Base-by-base conservation (phyloP, 1,140 invertebrate genomes). In the Microvelia longipes region DNA sequence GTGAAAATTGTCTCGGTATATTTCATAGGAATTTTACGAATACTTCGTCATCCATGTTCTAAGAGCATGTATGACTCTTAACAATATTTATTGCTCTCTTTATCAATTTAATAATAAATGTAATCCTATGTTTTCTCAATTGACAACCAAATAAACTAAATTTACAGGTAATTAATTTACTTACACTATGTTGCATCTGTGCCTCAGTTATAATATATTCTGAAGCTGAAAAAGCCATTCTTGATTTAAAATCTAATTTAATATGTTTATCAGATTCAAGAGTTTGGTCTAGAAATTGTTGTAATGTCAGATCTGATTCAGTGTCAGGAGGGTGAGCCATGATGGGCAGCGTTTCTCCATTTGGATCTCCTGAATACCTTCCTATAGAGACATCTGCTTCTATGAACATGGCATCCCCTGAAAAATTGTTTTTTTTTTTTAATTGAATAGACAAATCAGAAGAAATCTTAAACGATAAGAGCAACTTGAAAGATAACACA, bases 231-330 rank as follows among this genome's bases (percentile, higher is more conserved):
- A 93, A 90, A 13, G 88, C 90, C 68, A 90, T 87, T 27, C 88
- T 87, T 0, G 84, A 84, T 78, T 95, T 95, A 74, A 97, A 94
- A 77, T 96, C 91, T 1, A 96, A 80, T 77, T 96, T 96, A 1
- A 94, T 85, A 0, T 92, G 93, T 75, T 88, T 89, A 14, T 60
- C 24, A 1, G 26, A 28, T 15, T 29, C 25, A 2, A 64, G 68
- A 19, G 66, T 35, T 2, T 29, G 27, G 1, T 70, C 11, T 0
- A 96, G 75, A 79, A 94, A 96, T 2, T 87, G 82, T 5, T 87
- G 81, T 0, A 96, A 80, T 2, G 87, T 85, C 1, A 96, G 79
- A 77, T 96, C 90, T 1, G 91, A 92, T 2, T 79, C 81, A 0
- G 77, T 85, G 0, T 79, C 79, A 1, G 91, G 91, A 26, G 92